Evolutionary conservation across 2,113 vertebrate genomes (phyloP).

Genomic region (Abramis brama): DNA sequence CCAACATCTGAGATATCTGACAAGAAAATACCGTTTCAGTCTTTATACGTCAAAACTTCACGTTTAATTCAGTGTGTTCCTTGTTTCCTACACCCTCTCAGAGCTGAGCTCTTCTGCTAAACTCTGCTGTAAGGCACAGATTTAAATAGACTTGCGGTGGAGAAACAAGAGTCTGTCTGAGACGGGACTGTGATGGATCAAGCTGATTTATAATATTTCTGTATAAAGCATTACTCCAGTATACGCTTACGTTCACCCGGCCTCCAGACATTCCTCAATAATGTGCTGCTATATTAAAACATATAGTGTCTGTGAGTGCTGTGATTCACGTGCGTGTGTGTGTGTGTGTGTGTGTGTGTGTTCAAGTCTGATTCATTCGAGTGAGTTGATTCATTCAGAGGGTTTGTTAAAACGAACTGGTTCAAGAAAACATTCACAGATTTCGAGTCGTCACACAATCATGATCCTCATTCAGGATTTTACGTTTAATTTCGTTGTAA

Average conservation of each 20-base stretch:
- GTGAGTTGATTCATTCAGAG: background rate
- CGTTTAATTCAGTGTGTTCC: no score
- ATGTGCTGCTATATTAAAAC: slow-evolving; percentile 50
- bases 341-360: slow-evolving; percentile 23
- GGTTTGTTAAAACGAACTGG: background rate
- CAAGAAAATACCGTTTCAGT: no score
- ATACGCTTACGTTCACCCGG: slow-evolving; percentile 30
- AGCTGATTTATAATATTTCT: slow-evolving; percentile 49
- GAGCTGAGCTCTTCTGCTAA: background rate
- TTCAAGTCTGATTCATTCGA: background rate
- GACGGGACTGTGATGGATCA: slow-evolving; percentile 42
- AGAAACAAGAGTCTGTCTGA: background rate
- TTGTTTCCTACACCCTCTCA: background rate
- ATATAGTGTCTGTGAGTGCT: slow-evolving; percentile 14
- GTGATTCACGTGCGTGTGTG: background rate
- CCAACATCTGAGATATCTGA: no score
- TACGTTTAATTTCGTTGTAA: background rate
- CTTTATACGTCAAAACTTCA: no score
- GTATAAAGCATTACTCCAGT: slow-evolving; percentile 37
- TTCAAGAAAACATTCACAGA: background rate
- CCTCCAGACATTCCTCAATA: slow-evolving; percentile 45
- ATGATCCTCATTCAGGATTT: background rate
- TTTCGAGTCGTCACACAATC: background rate
- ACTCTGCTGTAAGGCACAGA: background rate
- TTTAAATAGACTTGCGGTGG: slow-evolving; percentile 15